Conservation (phyloP, 2,113 vertebrate genomes). For the Melozone crissalis region DNA sequence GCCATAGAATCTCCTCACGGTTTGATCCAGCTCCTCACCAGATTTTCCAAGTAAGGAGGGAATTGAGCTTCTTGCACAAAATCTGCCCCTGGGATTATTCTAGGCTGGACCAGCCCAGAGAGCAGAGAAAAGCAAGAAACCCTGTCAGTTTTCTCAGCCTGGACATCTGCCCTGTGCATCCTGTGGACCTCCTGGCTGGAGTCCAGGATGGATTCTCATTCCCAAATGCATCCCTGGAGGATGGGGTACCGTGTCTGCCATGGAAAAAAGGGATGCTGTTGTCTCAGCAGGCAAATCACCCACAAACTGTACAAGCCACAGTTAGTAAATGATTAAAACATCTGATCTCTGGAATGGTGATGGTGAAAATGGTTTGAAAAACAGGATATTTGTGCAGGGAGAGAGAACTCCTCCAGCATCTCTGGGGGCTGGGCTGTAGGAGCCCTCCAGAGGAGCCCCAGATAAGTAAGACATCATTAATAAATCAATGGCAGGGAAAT, state of each 20-base stretch:
- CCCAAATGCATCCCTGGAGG: background rate
- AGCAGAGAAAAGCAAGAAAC: background rate
- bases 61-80: background rate
- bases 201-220: background rate
- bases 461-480: conserved; percentile 74
- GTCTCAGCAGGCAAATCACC: conserved; percentile 43
- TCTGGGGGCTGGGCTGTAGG: background rate
- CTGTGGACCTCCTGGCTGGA: background rate
- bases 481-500: conserved; percentile 73
- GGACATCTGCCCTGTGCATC: background rate
- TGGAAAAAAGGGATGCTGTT: background rate
- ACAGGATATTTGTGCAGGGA: background rate
- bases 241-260: background rate
- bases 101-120: background rate
- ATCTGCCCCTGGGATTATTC: background rate
- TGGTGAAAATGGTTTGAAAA: background rate
- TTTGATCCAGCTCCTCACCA: background rate
- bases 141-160: background rate
- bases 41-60: background rate
- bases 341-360: background rate
- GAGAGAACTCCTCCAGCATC: background rate
- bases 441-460: conserved; percentile 19
- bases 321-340: conserved; percentile 44
- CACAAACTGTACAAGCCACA: conserved; percentile 10
- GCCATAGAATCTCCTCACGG: background rate